A percentile compares a stretch with the other conserved stretches of the same genome.
Evolutionary conservation across 2,888 invertebrate species (phyloP).

Genomic region (Andrena flavipes): DNA sequence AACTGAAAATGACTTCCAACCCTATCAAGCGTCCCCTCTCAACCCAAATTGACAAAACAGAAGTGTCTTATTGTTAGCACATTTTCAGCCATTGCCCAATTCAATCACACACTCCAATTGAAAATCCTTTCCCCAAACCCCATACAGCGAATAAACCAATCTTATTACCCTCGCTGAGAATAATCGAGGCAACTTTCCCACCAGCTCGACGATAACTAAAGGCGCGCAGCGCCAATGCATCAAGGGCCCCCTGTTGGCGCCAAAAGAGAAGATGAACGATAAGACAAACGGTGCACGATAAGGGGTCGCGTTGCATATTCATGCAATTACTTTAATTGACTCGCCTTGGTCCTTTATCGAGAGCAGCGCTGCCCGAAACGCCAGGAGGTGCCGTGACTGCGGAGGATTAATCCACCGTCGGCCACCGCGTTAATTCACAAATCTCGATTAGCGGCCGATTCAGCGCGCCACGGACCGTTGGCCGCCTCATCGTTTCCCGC

Average conservation of each 20-base stretch:
- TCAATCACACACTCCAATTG: no score
- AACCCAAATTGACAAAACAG: no score
- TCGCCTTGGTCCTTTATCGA: constrained; percentile 17
- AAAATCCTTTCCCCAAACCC: not conserved
- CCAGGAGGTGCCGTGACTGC: constrained; percentile 14
- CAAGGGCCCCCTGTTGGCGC: not conserved
- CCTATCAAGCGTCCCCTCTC: no score
- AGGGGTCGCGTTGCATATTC: constrained; percentile 17
- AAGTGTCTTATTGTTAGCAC: no score
- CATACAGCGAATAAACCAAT: not conserved
- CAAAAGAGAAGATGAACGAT: constrained; percentile 1
- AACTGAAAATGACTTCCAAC: no score
- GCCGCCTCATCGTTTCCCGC: not conserved
- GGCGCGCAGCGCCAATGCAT: not conserved
- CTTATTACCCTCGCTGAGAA: not conserved
- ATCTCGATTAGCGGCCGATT: constrained; percentile 46
- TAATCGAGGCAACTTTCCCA: not conserved
- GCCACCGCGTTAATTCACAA: constrained; percentile 46
- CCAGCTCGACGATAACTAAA: not conserved
- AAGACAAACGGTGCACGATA: constrained; percentile 12
- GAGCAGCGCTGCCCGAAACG: not conserved
- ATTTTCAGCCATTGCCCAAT: no score
- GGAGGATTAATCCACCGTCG: constrained; percentile 10
- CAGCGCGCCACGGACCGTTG: not conserved
- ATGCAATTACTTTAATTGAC: constrained; percentile 43